phyloP scores from a whole-genome alignment of 2,113 vertebrate genomes.

The Brachyhypopomus gauderio region DNA sequence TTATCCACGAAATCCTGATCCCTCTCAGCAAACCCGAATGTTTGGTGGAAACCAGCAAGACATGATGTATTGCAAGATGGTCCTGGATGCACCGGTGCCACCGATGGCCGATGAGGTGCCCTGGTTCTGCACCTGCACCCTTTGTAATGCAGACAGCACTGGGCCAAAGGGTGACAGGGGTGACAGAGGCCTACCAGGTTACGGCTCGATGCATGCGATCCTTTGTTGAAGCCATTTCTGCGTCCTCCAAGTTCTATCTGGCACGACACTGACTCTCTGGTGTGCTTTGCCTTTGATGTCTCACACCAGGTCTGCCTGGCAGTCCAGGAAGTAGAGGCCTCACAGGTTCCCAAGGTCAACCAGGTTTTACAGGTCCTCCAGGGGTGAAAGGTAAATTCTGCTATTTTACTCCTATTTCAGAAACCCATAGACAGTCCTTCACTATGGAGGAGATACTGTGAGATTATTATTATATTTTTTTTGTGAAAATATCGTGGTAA shows the following conservation, averaged over 20 bases:
- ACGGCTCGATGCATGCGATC: neutral
- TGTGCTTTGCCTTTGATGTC: neutral
- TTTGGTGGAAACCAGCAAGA: neutral
- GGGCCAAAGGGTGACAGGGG: slow-evolving; percentile 71
- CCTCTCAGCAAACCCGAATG: too few relatives aligned
- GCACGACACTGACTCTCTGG: neutral
- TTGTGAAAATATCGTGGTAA: neutral
- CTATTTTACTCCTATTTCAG: neutral
- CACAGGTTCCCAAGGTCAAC: slow-evolving; percentile 62
- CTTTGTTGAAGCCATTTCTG: neutral
- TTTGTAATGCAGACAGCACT: slow-evolving; percentile 61
- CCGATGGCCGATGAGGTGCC: slow-evolving; percentile 60
- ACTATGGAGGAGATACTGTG: too few relatives aligned
- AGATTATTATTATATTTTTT: too few relatives aligned
- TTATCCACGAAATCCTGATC: neutral
- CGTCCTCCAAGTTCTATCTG: neutral
- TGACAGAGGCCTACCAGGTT: slow-evolving; percentile 68
- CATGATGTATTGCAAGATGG: slow-evolving; percentile 57
- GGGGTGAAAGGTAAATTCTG: slow-evolving; percentile 70
- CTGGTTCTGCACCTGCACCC: slow-evolving; percentile 67
- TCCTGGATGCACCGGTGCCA: slow-evolving; percentile 49
- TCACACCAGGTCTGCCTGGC: slow-evolving; percentile 64
- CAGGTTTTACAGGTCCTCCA: slow-evolving; percentile 63
- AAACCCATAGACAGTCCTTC: too few relatives aligned
- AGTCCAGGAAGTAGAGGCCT: slow-evolving; percentile 67